Evolutionary conservation across 2,113 vertebrate species (phyloP).

Genomic region (Nestor notabilis): DNA sequence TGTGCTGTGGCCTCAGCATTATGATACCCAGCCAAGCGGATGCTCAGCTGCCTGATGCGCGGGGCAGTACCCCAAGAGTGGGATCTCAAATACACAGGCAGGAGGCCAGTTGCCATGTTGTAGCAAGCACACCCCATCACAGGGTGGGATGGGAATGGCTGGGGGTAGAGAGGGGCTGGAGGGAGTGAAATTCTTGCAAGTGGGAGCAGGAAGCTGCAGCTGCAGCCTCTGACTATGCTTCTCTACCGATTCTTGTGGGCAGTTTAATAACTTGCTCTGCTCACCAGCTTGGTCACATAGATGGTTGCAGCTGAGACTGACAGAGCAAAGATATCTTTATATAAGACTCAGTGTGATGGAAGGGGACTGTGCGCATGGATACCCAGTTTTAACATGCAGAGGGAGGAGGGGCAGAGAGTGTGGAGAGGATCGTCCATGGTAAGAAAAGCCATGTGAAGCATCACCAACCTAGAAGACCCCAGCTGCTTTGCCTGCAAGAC

Average conservation of each 20-base stretch:
- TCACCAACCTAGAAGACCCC: neutral
- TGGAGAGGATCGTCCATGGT: neutral
- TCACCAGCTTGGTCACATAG: neutral
- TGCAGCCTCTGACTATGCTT: neutral
- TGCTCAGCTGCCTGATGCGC: accelerated
- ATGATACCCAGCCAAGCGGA: neutral
- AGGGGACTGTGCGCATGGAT: neutral
- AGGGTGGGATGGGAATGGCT: neutral
- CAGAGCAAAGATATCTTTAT: neutral
- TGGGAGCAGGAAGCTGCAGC: neutral
- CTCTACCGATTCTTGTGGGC: no score
- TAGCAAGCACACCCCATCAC: neutral
- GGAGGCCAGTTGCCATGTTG: neutral
- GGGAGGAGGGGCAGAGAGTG: neutral
- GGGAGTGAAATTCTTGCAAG: neutral
- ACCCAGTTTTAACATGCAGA: neutral
- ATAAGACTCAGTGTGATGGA: neutral
- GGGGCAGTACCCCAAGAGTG: neutral
- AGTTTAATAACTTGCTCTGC: neutral
- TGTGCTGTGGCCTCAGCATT: neutral
- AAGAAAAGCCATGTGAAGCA: neutral
- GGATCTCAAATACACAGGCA: neutral
- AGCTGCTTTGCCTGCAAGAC: neutral
- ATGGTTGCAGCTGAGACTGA: neutral
- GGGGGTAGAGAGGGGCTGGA: neutral